A percentile compares a stretch with the other conserved stretches of the same genome.
phyloP scores from a whole-genome alignment of 1,140 invertebrate genomes.

The Heliothis subflexa region DNA sequence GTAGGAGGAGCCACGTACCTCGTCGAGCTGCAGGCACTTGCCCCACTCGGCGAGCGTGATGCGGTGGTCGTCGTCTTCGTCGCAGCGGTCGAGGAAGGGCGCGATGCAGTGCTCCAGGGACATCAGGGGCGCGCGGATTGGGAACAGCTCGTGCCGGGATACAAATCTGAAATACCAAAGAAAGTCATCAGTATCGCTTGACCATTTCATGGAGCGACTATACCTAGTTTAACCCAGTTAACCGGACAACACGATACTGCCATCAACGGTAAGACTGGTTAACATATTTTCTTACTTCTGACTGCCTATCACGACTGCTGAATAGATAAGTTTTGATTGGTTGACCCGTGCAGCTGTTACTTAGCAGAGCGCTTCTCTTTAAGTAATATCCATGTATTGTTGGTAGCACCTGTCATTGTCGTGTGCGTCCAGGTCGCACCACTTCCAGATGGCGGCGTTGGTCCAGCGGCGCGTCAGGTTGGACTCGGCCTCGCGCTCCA shows the following conservation, averaged over 20 bases:
- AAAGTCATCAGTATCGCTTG: neutral
- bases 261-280: neutral
- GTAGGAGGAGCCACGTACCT: slow-evolving; percentile 55
- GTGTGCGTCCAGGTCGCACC: slow-evolving; percentile 97
- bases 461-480: slow-evolving; percentile 94
- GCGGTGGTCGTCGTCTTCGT: slow-evolving; percentile 94
- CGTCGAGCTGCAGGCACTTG: slow-evolving; percentile 93
- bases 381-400: neutral
- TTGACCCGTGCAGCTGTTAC: too few relatives aligned
- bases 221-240: too few relatives aligned
- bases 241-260: neutral
- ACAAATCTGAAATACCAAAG: slow-evolving; percentile 87
- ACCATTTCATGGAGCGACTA: too few relatives aligned
- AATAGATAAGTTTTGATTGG: neutral
- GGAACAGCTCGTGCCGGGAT: slow-evolving; percentile 97
- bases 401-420: slow-evolving; percentile 91
- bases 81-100: slow-evolving; percentile 97
- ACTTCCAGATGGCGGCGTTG: slow-evolving; percentile 98
- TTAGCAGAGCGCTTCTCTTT: too few relatives aligned
- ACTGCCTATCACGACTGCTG: neutral
- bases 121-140: slow-evolving; percentile 96
- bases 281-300: too few relatives aligned
- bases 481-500: slow-evolving; percentile 95
- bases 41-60: slow-evolving; percentile 97
- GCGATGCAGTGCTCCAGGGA: slow-evolving; percentile 97